A percentile compares a stretch with the other conserved stretches of the same genome.
phyloP scores from a whole-genome alignment of 2,113 vertebrate genomes.

The Pterocles burchelli region DNA sequence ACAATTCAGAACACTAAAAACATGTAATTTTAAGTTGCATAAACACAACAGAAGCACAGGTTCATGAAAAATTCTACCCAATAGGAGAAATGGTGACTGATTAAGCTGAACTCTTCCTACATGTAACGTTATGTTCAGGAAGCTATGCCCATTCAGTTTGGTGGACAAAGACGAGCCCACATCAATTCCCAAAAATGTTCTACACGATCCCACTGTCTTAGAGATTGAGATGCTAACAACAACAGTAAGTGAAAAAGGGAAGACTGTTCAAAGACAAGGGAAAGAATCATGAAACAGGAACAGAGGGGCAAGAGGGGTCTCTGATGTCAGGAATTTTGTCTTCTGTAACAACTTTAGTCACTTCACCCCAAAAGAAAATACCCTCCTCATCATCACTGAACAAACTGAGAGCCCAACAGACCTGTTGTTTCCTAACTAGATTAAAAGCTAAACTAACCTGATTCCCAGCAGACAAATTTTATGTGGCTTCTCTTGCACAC shows the following conservation, averaged over 20 bases:
- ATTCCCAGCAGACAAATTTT: constrained; percentile 2
- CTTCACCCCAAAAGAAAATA: background rate
- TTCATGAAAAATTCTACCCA: background rate
- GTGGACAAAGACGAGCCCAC: background rate
- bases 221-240: background rate
- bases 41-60: background rate
- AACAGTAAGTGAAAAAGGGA: background rate
- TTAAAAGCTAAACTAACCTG: constrained; percentile 21
- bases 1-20: background rate
- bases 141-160: background rate
- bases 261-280: background rate
- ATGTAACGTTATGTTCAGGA: background rate
- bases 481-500: background rate
- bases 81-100: background rate
- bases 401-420: background rate
- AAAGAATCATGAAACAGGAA: background rate
- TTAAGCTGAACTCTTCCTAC: background rate
- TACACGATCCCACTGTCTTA: background rate
- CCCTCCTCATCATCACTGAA: background rate
- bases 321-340: background rate
- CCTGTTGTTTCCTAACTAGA: background rate
- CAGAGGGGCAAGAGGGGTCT: background rate
- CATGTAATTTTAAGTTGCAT: background rate
- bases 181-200: background rate
- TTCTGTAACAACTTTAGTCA: background rate